Evolutionary conservation across 2,888 invertebrate genomes (phyloP), one percentile per base, ranked within the genome.

Genomic region (Andricus curvator): DNA sequence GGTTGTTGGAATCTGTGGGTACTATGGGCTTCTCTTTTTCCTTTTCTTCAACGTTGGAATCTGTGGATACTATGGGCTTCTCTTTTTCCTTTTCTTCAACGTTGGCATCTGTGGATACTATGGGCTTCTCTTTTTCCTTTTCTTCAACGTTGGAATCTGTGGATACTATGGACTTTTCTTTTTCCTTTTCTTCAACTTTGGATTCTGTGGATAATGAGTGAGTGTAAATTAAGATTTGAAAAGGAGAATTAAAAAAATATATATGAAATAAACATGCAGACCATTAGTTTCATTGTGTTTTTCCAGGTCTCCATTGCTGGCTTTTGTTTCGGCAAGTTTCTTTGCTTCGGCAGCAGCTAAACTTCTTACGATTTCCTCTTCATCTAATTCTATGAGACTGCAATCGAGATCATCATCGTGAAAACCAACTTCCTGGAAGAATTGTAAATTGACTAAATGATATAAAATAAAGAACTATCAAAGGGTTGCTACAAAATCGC

Each of bases 341-440:
- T 81, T 78, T 8, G 33, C 15, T 66, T 82, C 88, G 25, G 88
- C 85, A 82, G 91, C 84, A 29, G 89, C 81, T 66, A 93, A 91
- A 82, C 93, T 90, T 78, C 92, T 89, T 85, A 94, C 94, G 93
- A 88, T 80, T 37, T 85, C 66, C 0, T 88, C 85, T 2, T 82
- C 86, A 74, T 96, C 96, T 81, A 96, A 91, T 89, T 95, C 94
- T 83, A 94, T 89, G 22, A 97, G 92, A 25, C 96, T 96, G 86
- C 95, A 94, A 88, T 95, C 95, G 92, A 97, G 97, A 80, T 96
- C 95, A 48, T 95, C 95, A 93, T 96, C 89, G n/a, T 94, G 96
- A 86, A 95, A 94, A 44, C 95, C 93, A 29, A 93, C 86, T 84
- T 93, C 92, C 41, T 86, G 29, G 25, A 81, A 84, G 64, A 41